These are phyloP conservation scores for Steinernema feltiae DNA, from an alignment of 1,140 invertebrate species.

Conservation along the genomic window DNA sequence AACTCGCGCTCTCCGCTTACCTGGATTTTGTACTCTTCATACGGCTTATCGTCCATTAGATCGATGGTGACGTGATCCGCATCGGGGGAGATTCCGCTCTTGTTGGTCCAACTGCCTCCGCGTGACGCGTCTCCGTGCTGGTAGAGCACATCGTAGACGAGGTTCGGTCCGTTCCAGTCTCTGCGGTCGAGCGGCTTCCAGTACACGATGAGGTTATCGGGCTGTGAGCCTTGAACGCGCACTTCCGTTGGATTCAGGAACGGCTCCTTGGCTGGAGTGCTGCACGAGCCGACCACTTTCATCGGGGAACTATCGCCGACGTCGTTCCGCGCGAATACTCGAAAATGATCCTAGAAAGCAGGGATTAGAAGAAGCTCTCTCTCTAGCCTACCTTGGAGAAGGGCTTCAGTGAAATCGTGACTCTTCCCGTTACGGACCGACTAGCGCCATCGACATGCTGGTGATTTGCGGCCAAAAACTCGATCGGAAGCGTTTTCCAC, in stretches of 20 bases:
- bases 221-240: conserved; percentile 75
- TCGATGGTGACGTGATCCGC: conserved; percentile 46
- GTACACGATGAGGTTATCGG: conserved; percentile 81
- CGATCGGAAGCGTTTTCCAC: conserved; percentile 52
- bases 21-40: conserved; percentile 48
- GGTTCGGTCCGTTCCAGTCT: conserved; percentile 56
- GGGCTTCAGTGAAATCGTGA: conserved; percentile 48
- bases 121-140: background rate
- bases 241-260: conserved; percentile 91
- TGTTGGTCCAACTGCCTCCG: background rate
- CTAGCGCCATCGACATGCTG: conserved; percentile 41
- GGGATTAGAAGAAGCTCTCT: background rate
- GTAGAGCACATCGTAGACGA: conserved; percentile 49
- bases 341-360: conserved; percentile 76
- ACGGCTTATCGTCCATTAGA: conserved; percentile 48
- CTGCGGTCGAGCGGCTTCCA: conserved; percentile 63
- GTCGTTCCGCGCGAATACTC: conserved; percentile 85
- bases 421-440: conserved; percentile 36
- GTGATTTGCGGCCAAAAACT: conserved; percentile 44
- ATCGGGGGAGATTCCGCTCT: conserved; percentile 47
- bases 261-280: conserved; percentile 77
- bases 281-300: conserved; percentile 68
- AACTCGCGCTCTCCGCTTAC: conserved; percentile 19
- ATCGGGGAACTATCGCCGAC: conserved; percentile 81
- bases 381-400: conserved; percentile 44